Evolutionary conservation across 2,797 vertebrate genomes (phyloP).

Genomic region (Podargus strigoides): DNA sequence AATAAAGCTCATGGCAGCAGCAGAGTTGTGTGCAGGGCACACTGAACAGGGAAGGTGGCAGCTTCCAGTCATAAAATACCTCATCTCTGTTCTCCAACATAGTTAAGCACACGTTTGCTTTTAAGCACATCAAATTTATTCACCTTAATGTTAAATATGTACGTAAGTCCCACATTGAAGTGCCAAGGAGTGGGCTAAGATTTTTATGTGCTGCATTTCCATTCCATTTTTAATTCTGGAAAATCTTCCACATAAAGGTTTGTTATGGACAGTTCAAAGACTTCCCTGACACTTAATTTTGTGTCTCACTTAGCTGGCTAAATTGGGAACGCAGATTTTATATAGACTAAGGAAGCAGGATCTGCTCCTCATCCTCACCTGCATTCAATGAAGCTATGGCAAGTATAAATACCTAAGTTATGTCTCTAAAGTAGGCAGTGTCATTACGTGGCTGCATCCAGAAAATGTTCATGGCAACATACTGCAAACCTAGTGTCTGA

Average conservation of each 20-base stretch:
- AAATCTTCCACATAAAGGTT: background rate
- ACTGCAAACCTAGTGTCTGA: background rate
- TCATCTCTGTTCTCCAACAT: background rate
- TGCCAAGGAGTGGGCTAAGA: background rate
- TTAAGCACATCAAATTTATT: background rate
- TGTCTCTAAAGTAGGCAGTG: background rate
- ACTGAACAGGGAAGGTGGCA: background rate
- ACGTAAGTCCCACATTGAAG: accelerated
- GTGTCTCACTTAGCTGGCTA: background rate
- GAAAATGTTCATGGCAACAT: background rate
- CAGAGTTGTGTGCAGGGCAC: background rate
- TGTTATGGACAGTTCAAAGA: background rate
- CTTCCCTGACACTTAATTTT: background rate
- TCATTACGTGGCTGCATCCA: background rate
- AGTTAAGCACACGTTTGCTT: background rate
- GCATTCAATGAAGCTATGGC: background rate
- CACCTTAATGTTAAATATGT: background rate
- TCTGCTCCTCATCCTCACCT: background rate
- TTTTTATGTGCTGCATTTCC: background rate
- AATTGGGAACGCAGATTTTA: background rate
- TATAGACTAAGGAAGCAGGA: background rate
- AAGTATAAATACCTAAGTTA: background rate
- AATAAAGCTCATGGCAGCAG: background rate
- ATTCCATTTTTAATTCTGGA: background rate
- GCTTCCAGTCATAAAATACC: background rate